These are phyloP conservation scores for Andricus quercusramuli DNA, from an alignment of 2,888 invertebrate genomes.

Conservation along the genomic window DNA sequence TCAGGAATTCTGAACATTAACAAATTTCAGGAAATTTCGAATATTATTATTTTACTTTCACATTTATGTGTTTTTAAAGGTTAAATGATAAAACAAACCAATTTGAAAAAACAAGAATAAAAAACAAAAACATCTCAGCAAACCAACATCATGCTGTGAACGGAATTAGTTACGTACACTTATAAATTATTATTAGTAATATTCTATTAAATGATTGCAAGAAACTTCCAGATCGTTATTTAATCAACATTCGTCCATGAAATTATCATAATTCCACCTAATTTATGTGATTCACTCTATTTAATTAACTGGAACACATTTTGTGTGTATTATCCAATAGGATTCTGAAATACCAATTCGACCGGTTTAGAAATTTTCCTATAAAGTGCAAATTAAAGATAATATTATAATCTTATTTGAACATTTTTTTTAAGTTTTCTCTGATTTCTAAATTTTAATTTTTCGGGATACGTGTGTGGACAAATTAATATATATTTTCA, in stretches of 20 bases:
- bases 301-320: background rate
- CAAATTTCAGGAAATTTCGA: no score
- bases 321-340: background rate
- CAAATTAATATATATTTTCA: background rate
- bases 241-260: background rate
- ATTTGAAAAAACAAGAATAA: no score
- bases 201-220: background rate
- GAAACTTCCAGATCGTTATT: background rate
- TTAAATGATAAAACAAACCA: no score
- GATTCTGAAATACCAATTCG: background rate
- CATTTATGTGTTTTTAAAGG: no score
- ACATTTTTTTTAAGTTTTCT: background rate
- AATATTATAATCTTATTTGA: no score
- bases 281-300: background rate
- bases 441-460: constrained; percentile 2
- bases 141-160: no score
- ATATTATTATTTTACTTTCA: no score
- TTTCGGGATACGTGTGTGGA: background rate
- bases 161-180: background rate
- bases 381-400: no score
- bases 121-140: no score
- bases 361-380: background rate
- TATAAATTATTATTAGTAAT: background rate
- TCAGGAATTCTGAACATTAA: no score
- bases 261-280: background rate